Conservation (phyloP, 2,888 invertebrate species). For the Habrosyne pyritoides region DNA sequence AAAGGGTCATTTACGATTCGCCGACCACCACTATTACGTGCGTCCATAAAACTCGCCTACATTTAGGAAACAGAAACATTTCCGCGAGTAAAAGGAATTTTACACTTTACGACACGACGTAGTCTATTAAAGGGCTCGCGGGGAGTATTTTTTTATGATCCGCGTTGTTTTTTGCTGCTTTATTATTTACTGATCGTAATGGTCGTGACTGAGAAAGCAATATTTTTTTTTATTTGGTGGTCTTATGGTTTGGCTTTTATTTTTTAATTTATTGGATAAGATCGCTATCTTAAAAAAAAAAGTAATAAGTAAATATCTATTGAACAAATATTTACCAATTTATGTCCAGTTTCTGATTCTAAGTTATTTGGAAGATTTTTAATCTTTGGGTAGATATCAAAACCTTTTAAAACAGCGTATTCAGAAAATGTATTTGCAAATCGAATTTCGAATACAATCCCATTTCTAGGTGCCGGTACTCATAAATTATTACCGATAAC, state of each 20-base stretch:
- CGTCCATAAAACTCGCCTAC: conserved; percentile 35
- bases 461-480: conserved; percentile 13
- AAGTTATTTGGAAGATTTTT: too few relatives aligned
- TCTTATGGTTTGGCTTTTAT: neutral
- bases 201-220: conserved; percentile 16
- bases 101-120: conserved; percentile 57
- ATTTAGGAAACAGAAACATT: conserved; percentile 53
- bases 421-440: conserved; percentile 17
- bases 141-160: conserved; percentile 48
- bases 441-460: conserved; percentile 20
- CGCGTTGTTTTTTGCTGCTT: conserved; percentile 49
- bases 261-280: neutral
- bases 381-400: neutral
- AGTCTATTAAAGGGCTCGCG: conserved; percentile 56
- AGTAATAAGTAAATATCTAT: neutral
- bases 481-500: conserved; percentile 29
- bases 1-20: conserved; percentile 16
- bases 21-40: conserved; percentile 27
- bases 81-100: conserved; percentile 49
- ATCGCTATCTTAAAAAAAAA: neutral
- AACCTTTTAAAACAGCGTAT: neutral
- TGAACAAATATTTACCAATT: too few relatives aligned
- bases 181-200: conserved; percentile 36
- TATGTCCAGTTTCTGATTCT: too few relatives aligned
- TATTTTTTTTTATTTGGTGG: neutral